Percentiles rank a stretch among this genome's conserved stretches.
These are phyloP conservation scores for Habrosyne pyritoides DNA, from an alignment of 2,888 invertebrate genomes.

Conservation along the genomic window DNA sequence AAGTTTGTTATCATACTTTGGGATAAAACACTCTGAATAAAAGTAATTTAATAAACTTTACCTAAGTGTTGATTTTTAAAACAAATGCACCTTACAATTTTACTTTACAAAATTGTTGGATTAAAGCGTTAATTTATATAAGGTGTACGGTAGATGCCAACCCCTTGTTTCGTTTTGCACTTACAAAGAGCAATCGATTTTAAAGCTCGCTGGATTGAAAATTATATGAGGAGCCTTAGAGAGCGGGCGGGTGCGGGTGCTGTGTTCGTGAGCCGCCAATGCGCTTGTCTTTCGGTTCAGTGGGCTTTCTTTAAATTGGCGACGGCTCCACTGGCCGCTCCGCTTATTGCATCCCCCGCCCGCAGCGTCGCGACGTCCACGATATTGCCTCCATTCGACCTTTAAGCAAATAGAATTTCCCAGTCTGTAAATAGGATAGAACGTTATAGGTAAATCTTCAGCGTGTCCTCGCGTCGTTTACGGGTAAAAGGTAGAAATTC, in stretches of 20 bases:
- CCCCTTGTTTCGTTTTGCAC: conserved; percentile 73
- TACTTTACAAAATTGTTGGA: conserved; percentile 48
- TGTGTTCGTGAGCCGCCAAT: conserved; percentile 80
- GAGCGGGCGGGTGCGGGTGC: conserved; percentile 65
- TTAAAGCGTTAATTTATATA: conserved; percentile 64
- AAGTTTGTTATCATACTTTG: no score
- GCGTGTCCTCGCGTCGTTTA: conserved; percentile 60
- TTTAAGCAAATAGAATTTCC: conserved; percentile 82
- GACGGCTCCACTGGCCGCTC: conserved; percentile 79
- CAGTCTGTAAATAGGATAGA: conserved; percentile 76
- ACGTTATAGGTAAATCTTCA: conserved; percentile 72
- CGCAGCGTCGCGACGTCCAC: conserved; percentile 78
- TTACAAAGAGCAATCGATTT: conserved; percentile 82
- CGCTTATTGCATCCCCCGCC: conserved; percentile 81
- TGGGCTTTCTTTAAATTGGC: conserved; percentile 85
- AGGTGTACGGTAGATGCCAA: conserved; percentile 51
- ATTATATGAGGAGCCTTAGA: conserved; percentile 81
- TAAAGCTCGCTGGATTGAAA: conserved; percentile 83
- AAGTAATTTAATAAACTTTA: background rate
- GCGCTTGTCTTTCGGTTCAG: conserved; percentile 84
- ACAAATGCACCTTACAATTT: conserved; percentile 39
- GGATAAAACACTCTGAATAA: background rate
- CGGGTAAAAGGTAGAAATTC: conserved; percentile 64
- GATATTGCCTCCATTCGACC: conserved; percentile 81
- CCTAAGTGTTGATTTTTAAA: conserved; percentile 35